Evolutionary conservation across 1,140 invertebrate genomes (phyloP).

Genomic region (honey bee (Apis mellifera)): Amel_HAv3.1 CM009931.2:11963501-11964000

Average conservation of each 20-base stretch:
- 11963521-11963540: conserved; percentile 88
- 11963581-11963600: conserved; percentile 88
- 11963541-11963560: conserved; percentile 86
- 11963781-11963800: conserved; percentile 88
- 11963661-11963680: conserved; percentile 83
- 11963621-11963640: conserved; percentile 86
- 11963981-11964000: conserved; percentile 87
- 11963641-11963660: conserved; percentile 85
- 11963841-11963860: conserved; percentile 87
- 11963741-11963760: conserved; percentile 78
- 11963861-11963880: conserved; percentile 84
- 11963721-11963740: conserved; percentile 86
- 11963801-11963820: conserved; percentile 86
- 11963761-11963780: conserved; percentile 90
- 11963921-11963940: conserved; percentile 86
- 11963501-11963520: conserved; percentile 86
- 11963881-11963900: conserved; percentile 87
- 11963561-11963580: conserved; percentile 87
- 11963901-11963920: conserved; percentile 83
- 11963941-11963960: conserved; percentile 85
- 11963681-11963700: conserved; percentile 85
- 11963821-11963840: conserved; percentile 81
- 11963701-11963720: conserved; percentile 89
- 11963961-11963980: conserved; percentile 91
- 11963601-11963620: conserved; percentile 87